phyloP scores from a whole-genome alignment of 2,888 invertebrate genomes.

The Pterostichus niger region DNA sequence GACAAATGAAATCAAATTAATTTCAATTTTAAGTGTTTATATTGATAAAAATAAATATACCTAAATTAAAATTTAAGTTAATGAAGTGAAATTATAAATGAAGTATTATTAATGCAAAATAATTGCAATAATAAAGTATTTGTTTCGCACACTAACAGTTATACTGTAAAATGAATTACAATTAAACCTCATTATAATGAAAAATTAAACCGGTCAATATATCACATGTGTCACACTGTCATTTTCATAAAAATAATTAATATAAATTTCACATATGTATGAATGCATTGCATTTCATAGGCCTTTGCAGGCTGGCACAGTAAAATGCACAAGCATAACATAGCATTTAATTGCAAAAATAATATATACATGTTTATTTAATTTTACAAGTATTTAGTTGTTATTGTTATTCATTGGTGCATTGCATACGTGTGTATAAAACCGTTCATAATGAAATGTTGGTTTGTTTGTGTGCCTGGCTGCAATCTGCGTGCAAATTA shows the following conservation, averaged over 20 bases:
- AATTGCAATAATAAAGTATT: conserved; percentile 25
- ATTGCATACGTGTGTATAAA: conserved; percentile 20
- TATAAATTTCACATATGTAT: conserved; percentile 10
- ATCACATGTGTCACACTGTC: conserved; percentile 19
- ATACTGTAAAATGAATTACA: conserved; percentile 34
- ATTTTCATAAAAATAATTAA: conserved; percentile 27
- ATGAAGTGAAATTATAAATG: not conserved
- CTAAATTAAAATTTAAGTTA: not conserved
- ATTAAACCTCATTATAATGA: conserved; percentile 24
- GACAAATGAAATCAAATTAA: no score
- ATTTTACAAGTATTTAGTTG: conserved; percentile 35
- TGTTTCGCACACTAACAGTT: conserved; percentile 7
- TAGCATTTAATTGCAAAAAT: conserved; percentile 6
- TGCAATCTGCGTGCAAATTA: conserved; percentile 33
- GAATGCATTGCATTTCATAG: no score
- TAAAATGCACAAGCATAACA: not conserved
- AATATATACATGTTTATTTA: conserved; percentile 32
- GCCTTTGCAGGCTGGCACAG: not conserved
- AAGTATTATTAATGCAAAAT: not conserved
- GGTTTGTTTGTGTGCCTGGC: conserved; percentile 1
- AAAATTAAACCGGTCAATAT: conserved; percentile 34
- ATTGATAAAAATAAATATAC: not conserved
- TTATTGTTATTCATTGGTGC: conserved; percentile 27
- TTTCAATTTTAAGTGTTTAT: not conserved
- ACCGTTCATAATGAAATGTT: conserved; percentile 19